Base-by-base conservation (phyloP, 1,140 invertebrate genomes). In the Hypsibius dujardini region DNA sequence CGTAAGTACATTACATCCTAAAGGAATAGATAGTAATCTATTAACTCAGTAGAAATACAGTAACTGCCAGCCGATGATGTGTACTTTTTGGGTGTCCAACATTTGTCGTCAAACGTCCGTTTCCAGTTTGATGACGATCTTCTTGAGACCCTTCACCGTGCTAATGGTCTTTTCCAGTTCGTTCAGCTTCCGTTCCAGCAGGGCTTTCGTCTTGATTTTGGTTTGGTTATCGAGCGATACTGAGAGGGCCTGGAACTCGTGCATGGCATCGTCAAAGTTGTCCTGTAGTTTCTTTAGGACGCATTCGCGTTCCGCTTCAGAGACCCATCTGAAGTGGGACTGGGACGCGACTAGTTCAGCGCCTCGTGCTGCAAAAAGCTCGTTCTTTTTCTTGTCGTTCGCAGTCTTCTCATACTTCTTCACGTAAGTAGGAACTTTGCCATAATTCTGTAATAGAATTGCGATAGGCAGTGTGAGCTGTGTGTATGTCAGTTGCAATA, bases 251-350 rank as follows among this genome's bases (percentile, higher is more conserved):
- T 56, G 50, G 50, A 56, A 56, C n/a, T 56, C 50, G 50, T 56
- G 50, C 50, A 56, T 56, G 50, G 50, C 50, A 12, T 56, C 50
- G 50, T 56, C 50, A 56, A 56, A 56, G 50, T 56, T 56, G 50
- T 56, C 7, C 50, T 56, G 7, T 56, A 56, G 50, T 56, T 56
- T 56, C 50, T n/a, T 7, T 12, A 56, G 50, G n/a, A 56, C n/a
- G 50, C n/a, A 7, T 7, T 7, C 50, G 50, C 50, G 50, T 56
- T 56, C 50, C n/a, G 7, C 50, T 56, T 56, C 50, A 7, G 50
- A 12, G 7, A 56, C 7, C 50, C 50, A 56, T n/a, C 50, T 7
- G 50, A 12, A 56, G 7, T 56, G 7, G 50, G 50, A 56, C 50
- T 56, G 50, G n/a, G 7, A n/a, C 50, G 50, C 50, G 7, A 56